These are phyloP conservation scores for Toxotes jaculatrix DNA, from an alignment of 2,113 vertebrate genomes.

Conservation along the genomic window DNA sequence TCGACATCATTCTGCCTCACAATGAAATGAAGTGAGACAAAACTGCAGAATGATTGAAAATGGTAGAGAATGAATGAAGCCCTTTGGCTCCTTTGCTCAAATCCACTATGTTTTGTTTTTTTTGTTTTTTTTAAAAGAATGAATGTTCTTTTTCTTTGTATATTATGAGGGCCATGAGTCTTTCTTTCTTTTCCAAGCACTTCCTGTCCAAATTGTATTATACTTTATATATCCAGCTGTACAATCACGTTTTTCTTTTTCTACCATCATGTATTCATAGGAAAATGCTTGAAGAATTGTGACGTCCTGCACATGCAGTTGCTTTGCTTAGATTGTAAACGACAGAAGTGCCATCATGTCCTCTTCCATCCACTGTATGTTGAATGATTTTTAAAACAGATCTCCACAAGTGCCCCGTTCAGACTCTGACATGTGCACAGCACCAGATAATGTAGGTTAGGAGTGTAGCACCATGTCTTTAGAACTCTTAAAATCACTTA, in stretches of 20 bases:
- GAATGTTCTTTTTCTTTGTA: conserved; percentile 23
- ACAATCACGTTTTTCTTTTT: conserved; percentile 39
- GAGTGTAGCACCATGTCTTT: conserved; percentile 15
- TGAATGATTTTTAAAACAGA: conserved; percentile 13
- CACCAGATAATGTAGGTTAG: conserved; percentile 6
- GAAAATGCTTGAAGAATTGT: conserved; percentile 51
- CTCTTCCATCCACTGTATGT: conserved; percentile 18
- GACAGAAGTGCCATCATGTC: conserved; percentile 66
- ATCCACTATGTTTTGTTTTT: conserved; percentile 18
- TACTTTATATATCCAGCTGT: conserved; percentile 39
- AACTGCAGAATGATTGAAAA: conserved; percentile 15
- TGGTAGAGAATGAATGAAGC: conserved; percentile 20
- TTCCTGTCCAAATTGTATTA: conserved; percentile 31
- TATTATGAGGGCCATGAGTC: conserved; percentile 17
- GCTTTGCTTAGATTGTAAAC: conserved; percentile 61
- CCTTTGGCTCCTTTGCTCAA: conserved; percentile 24
- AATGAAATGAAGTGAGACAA: conserved; percentile 11
- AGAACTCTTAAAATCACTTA: conserved; percentile 14
- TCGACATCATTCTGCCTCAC: not conserved
- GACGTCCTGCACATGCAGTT: conserved; percentile 31
- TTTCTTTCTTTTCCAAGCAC: conserved; percentile 32
- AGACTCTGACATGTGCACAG: conserved; percentile 21
- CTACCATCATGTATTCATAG: conserved; percentile 48
- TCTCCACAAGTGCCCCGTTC: conserved; percentile 1
- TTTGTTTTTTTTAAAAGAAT: conserved; percentile 29